Evolutionary conservation across 2,797 vertebrate genomes (phyloP), one percentile per base, ranked within the genome.

Genomic region (Chelonia mydas): DNA sequence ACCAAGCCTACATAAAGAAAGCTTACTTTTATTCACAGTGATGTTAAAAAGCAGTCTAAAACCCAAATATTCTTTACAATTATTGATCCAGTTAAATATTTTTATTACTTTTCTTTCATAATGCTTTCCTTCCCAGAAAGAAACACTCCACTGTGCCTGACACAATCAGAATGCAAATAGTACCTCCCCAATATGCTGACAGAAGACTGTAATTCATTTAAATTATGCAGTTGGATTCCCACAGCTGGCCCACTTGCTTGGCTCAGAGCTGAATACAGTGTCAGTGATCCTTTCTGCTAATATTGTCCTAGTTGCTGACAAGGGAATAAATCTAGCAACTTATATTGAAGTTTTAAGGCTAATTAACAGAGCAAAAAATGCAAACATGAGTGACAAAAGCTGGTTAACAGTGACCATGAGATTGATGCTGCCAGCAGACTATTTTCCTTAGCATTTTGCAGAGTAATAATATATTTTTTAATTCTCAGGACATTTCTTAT

Each of bases 211-310:
- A 97, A 97, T 97, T 97, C 97, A 95, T 96, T 97, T 97, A 97
- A 98, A 98, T 98, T 98, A 98, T 98, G 97, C 97, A 98, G 97
- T 96, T 98, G 97, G 95, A 97, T 97, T 98, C 90, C 94, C 97
- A 98, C 95, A 97, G 97, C 97, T 98, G 97, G 96, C 95, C 96
- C 97, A 95, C 92, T 77, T 92, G 92, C 91, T 96, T 84, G 81
- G 59, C 96, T 97, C 55, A 76, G 68, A 94, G 87, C 94, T 96
- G 86, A 53, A 81, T 93, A 91, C 87, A 81, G 82, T 84, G 87
- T 92, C 96, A 97, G 74, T 68, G 95, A 97, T 95, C 95, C 95
- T 97, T 97, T 96, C 97, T 96, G 95, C 87, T 97, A 97, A 97
- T 95, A 96, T 95, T 50, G 74, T 94, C 84, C 84, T 97, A 51